These are phyloP conservation scores for Sebastes cheni DNA, from an alignment of 2,797 vertebrate species.

Conservation along the genomic window DNA sequence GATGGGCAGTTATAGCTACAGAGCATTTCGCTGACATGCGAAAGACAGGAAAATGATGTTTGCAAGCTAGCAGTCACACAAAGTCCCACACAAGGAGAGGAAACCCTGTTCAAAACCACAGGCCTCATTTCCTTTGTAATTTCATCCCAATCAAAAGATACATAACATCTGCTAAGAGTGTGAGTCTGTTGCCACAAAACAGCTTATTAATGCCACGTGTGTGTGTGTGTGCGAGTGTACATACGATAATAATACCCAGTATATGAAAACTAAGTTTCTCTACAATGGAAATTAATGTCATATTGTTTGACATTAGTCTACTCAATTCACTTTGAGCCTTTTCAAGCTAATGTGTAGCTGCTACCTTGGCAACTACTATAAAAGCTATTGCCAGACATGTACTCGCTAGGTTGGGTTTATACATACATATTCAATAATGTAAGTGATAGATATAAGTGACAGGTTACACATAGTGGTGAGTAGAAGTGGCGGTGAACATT, in stretches of 20 bases:
- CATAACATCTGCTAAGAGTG: conserved; percentile 62
- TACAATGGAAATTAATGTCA: neutral
- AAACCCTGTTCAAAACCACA: conserved; percentile 68
- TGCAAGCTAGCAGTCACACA: conserved; percentile 27
- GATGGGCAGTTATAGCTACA: conserved; percentile 53
- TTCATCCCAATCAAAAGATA: conserved; percentile 60
- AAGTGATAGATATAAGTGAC: neutral
- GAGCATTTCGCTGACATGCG: conserved; percentile 55
- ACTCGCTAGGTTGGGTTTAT: neutral
- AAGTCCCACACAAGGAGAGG: conserved; percentile 35
- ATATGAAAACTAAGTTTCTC: neutral
- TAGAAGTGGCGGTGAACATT: neutral
- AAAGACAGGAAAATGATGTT: conserved; percentile 59
- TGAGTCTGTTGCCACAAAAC: conserved; percentile 5
- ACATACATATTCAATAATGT: neutral
- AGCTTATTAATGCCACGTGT: conserved; percentile 24
- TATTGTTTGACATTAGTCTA: neutral
- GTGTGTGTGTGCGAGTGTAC: neutral
- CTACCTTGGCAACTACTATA: neutral
- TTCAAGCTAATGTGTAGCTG: neutral
- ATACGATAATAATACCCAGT: neutral
- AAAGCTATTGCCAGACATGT: neutral
- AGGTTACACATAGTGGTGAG: neutral
- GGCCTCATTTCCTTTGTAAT: conserved; percentile 67
- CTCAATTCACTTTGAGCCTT: neutral